Base-by-base conservation (phyloP, 35 echinoderm and acorn worm species). In the Apostichopus parvimensis region DNA sequence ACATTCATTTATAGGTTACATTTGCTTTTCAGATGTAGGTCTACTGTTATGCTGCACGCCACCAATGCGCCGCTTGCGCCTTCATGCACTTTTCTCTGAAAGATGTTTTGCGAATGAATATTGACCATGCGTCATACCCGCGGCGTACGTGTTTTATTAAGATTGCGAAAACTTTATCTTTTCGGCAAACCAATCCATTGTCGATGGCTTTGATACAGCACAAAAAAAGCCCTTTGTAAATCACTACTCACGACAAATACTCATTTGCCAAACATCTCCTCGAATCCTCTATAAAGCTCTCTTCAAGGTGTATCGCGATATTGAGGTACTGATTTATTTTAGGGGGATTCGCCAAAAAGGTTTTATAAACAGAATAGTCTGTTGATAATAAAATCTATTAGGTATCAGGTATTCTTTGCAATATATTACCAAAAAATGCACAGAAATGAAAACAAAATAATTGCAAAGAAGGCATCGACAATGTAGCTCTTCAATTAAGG, bases 381-480 rank as follows among this genome's bases (percentile, higher is more conserved):
- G 64, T 68, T 68, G 64, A 68, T 68, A 68, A 68, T 68, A 68
- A 68, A 68, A 68, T 68, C 64, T 68, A 68, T 68, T 68, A 68
- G 64, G 64, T 68, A 68, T 68, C 64, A 18, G 18, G 5, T 68
- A 14, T 68, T 68, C 64, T 18, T 9, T 68, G 64, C 64, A 14
- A 68, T 68, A 17, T 68, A 68, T 18, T 0, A 68, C 64, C 12
- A 4, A 17, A 68, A 68, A 68, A 68, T 18, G 18, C 11, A 68
- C 64, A 14, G 64, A 17, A 68, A 9, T 68, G 12, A 68, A 68
- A 68, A 68, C 11, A 68, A 68, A 68, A 66, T 45, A 45, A 45
- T 45, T 45, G 34, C 34, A 45, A 45, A 45, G 62, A 9, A 66
- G 15, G 15, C 62, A 8, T 66, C 34, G 0, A 66, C 9, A 66